phyloP scores from a whole-genome alignment of 2,888 invertebrate species.

The Nephrotoma appendiculata region DNA sequence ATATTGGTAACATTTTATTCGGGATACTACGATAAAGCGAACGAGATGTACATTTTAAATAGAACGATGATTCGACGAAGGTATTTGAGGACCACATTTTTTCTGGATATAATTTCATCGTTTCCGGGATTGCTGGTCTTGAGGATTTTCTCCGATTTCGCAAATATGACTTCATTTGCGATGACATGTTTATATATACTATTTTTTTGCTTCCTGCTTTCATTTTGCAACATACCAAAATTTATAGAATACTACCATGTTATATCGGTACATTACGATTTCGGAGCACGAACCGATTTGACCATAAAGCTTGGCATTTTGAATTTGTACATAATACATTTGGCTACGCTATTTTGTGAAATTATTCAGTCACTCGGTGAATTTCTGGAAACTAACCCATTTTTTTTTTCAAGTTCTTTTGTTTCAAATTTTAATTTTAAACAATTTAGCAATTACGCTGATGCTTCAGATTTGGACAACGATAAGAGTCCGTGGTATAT shows the following conservation, averaged over 20 bases:
- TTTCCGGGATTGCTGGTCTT: not conserved
- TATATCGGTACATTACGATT: not conserved
- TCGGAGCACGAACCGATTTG: not conserved
- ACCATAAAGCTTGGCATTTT: not conserved
- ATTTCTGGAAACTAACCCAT: not conserved
- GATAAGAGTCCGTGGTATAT: not conserved
- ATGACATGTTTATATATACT: not conserved
- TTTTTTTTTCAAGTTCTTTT: not conserved
- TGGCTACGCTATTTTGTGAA: constrained; percentile 2
- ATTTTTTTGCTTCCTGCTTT: not conserved
- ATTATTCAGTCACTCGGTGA: not conserved
- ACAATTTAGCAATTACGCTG: not conserved
- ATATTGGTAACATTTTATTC: not conserved
- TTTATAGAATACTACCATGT: not conserved
- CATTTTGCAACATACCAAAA: not conserved
- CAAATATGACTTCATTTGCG: not conserved
- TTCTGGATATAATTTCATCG: not conserved
- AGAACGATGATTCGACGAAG: not conserved
- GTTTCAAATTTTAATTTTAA: no score
- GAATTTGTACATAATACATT: constrained; percentile 4
- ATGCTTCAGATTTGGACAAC: not conserved
- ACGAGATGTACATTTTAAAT: constrained; percentile 5
- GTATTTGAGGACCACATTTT: not conserved
- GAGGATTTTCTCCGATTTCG: not conserved
- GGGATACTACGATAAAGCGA: constrained; percentile 5